Percentiles rank a stretch among this genome's conserved stretches.
Conservation (phyloP, 1,140 invertebrate species). For the Sitobion miscanthi region DNA sequence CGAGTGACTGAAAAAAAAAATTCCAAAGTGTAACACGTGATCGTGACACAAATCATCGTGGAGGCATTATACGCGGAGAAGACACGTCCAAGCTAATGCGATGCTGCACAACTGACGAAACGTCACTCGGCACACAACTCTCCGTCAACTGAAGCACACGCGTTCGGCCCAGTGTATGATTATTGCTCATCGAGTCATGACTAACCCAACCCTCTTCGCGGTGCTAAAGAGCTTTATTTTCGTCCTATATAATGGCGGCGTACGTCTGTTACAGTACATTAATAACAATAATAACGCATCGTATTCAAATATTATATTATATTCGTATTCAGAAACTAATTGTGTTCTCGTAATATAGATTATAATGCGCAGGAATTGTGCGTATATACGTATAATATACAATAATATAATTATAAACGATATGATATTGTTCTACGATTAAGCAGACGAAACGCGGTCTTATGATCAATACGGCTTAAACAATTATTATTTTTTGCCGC, state of each 20-base stretch:
- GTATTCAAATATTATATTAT: not conserved
- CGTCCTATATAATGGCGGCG: not conserved
- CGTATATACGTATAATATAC: not conserved
- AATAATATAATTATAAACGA: no score
- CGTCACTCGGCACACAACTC: not conserved
- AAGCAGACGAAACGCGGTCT: not conserved
- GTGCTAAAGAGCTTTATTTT: not conserved
- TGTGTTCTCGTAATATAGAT: not conserved
- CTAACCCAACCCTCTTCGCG: not conserved
- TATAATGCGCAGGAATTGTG: not conserved
- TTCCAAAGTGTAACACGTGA: not conserved
- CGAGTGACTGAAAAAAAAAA: not conserved
- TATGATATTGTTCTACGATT: not conserved
- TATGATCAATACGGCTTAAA: not conserved
- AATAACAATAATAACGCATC: not conserved
- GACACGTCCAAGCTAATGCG: not conserved
- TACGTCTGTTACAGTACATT: not conserved
- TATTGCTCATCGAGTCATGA: slow-evolving; percentile 3
- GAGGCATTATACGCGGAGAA: not conserved
- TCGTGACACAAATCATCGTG: not conserved
- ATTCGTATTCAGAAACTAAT: not conserved
- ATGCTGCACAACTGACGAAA: not conserved
- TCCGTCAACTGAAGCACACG: not conserved
- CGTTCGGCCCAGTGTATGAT: not conserved
- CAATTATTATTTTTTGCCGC: not conserved